Conservation (phyloP, 92 coral and sea anemone genomes). For the Paramuricea clavata region DNA sequence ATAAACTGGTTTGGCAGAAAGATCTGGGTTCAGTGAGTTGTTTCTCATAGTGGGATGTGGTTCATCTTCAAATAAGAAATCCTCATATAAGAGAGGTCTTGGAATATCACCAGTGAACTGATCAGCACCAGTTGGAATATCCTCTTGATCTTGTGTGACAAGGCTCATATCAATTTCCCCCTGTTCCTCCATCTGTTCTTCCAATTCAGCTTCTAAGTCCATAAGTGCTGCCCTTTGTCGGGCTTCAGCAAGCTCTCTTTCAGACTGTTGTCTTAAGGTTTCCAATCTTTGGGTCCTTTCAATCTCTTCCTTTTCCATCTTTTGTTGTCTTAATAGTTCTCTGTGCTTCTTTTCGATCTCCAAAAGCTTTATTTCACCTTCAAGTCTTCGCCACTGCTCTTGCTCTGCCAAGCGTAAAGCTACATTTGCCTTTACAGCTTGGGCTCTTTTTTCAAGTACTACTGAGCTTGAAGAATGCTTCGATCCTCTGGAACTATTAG, state of each 20-base stretch:
- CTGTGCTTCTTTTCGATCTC: constrained; percentile 21
- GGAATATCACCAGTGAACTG: constrained; percentile 22
- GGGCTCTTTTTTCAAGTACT: background rate
- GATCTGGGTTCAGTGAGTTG: background rate
- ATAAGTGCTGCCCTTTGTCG: constrained; percentile 39
- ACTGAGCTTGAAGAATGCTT: background rate
- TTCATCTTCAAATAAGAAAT: background rate
- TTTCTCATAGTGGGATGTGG: background rate
- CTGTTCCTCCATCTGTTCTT: constrained; percentile 48
- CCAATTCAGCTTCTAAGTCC: constrained; percentile 43
- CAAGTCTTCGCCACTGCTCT: constrained; percentile 23
- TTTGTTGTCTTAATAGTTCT: constrained; percentile 18
- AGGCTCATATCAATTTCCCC: constrained; percentile 21
- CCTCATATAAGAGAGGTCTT: background rate
- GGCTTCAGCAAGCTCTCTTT: constrained; percentile 52
- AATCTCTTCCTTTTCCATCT: constrained; percentile 25
- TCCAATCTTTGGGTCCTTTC: constrained; percentile 38
- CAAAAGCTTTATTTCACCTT: constrained; percentile 46
- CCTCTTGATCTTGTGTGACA: background rate
- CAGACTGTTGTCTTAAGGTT: constrained; percentile 13
- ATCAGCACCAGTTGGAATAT: background rate
- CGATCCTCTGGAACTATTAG: background rate
- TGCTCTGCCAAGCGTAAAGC: constrained; percentile 43
- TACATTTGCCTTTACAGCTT: constrained; percentile 33
- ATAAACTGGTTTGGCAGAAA: background rate